phyloP scores from a whole-genome alignment of 2,113 vertebrate species.

The Colaptes auratus region DNA sequence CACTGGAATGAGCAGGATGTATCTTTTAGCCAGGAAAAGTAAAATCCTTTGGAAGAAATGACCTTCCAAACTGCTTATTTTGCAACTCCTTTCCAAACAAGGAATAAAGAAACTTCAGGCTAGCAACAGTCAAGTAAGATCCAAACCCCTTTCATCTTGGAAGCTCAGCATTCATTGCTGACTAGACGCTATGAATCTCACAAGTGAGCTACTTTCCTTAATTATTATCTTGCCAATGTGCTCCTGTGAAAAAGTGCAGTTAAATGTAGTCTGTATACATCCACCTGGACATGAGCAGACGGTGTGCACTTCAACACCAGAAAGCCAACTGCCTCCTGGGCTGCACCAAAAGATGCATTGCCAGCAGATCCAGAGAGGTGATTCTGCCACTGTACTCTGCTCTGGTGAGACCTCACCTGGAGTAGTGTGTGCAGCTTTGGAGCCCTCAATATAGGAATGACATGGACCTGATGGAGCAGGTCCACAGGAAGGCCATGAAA shows the following conservation, averaged over 20 bases:
- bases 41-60: background rate
- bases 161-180: background rate
- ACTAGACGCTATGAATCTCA: accelerated
- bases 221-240: background rate
- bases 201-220: background rate
- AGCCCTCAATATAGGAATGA: too few relatives aligned
- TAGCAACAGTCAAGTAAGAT: background rate
- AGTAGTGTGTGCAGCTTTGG: too few relatives aligned
- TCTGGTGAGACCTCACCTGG: too few relatives aligned
- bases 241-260: background rate
- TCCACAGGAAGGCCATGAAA: too few relatives aligned
- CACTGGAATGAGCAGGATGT: background rate
- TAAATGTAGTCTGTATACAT: background rate
- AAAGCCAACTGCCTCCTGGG: too few relatives aligned
- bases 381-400: too few relatives aligned
- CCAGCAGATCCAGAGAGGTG: too few relatives aligned
- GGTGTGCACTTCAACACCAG: too few relatives aligned
- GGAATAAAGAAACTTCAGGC: background rate
- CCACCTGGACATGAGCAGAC: too few relatives aligned
- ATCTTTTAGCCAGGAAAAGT: background rate
- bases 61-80: background rate
- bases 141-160: background rate
- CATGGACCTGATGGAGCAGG: too few relatives aligned
- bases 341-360: too few relatives aligned
- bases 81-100: background rate